phyloP scores from a whole-genome alignment of 1,140 invertebrate species.

The Brachionus sp. region DNA sequence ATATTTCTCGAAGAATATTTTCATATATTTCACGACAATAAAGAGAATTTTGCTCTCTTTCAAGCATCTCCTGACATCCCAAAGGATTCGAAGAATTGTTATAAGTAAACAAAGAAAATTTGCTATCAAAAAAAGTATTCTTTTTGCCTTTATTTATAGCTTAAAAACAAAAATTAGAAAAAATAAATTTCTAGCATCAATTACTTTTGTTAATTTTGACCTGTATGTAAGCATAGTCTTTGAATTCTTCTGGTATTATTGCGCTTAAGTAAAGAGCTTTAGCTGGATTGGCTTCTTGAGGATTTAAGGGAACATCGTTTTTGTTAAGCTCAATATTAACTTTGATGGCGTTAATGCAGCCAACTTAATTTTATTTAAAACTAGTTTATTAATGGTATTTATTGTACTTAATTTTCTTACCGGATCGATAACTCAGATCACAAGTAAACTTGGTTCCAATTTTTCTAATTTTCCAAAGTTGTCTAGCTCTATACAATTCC shows the following conservation, averaged over 20 bases:
- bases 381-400: neutral
- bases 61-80: constrained; percentile 12
- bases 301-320: constrained; percentile 12
- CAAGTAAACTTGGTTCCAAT: constrained; percentile 24
- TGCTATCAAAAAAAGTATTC: constrained; percentile 3
- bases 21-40: constrained; percentile 42
- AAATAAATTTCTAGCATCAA: neutral
- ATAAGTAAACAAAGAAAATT: constrained; percentile 40
- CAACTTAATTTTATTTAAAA: constrained; percentile 4
- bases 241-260: constrained; percentile 23
- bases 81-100: neutral
- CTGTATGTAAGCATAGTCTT: constrained; percentile 43
- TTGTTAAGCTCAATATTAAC: constrained; percentile 8
- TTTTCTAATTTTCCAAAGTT: constrained; percentile 33
- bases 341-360: constrained; percentile 40
- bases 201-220: constrained; percentile 33
- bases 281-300: neutral
- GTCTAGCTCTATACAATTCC: constrained; percentile 24
- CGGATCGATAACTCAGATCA: constrained; percentile 37
- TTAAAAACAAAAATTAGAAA: neutral
- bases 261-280: constrained; percentile 25
- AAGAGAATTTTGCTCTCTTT: constrained; percentile 41
- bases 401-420: neutral
- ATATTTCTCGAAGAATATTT: constrained; percentile 27
- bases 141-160: constrained; percentile 22